Base-by-base conservation (phyloP, 2,113 vertebrate species). In the Brachypodius melanocephalos region DNA sequence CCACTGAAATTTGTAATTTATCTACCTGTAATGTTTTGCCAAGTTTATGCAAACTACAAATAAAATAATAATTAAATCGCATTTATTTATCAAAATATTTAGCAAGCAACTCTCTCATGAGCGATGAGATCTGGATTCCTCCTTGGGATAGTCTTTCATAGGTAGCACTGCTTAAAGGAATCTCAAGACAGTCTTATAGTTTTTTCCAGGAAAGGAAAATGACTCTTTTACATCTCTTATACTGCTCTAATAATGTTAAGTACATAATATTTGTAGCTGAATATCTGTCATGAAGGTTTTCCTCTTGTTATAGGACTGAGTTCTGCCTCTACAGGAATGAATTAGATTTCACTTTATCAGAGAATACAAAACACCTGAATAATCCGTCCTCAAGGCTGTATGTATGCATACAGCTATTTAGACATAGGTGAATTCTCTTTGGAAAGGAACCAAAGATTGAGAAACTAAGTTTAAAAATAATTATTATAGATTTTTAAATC, bases 181-280 rank as follows among this genome's bases (percentile, higher is more conserved):
- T 66, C 36, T 90, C 72, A 67, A 88, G 18, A 54, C 18, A 28
- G 45, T 40, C 61, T 59, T 75, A 72, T 1, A 54, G 75, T 29
- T 5, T 88, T 93, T 97, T 95, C 88, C 75, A 76, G 80, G 86
- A 95, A 93, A 90, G 43, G 63, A 85, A 86, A 84, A 87, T 75
- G 0, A 63, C 46, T 88, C 34, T 72, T 87, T 76, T 76, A 52
- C 14, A 31, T 84, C 25, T 45, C 9, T 87, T 90, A 34, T 63
- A 46, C 29, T 48, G 8, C 52, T 68, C 5, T 63, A 95, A 87
- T 57, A 34, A 51, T 54, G 48, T 92, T 95, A 93, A 74, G 12
- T 25, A 52, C 12, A 2, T 94, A 83, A 67, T 79, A 94, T 45
- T 77, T 83, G 26, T 26, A 90, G 58, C 14, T 36, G 40, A 68